Conservation (phyloP, 2,113 vertebrate species). For the Etia nguti region DNA sequence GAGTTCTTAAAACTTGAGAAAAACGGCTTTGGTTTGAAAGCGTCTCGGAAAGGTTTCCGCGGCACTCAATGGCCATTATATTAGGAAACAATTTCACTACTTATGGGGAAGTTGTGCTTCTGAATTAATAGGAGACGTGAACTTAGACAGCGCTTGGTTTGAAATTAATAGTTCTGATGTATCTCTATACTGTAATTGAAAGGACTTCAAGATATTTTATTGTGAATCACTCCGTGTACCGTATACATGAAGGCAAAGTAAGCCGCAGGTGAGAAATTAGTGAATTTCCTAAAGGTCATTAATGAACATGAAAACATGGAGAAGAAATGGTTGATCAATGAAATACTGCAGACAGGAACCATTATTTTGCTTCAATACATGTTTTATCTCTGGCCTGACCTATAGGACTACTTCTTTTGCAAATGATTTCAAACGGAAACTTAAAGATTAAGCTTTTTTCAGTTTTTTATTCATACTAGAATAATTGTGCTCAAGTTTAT, state of each 20-base stretch:
- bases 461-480: not conserved
- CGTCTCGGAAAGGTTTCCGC: not conserved
- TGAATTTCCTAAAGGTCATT: not conserved
- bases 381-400: not conserved
- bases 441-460: not conserved
- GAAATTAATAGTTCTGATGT: not conserved
- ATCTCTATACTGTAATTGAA: not conserved
- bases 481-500: not conserved
- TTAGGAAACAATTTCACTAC: not conserved
- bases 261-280: not conserved
- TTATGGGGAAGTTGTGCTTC: not conserved
- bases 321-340: not conserved
- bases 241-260: not conserved
- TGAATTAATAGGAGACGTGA: not conserved
- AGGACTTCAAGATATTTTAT: not conserved
- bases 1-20: not conserved
- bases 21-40: slow-evolving; percentile 11
- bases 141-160: not conserved
- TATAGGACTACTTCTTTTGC: not conserved
- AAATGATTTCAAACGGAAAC: not conserved
- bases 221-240: not conserved
- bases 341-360: not conserved
- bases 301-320: not conserved
- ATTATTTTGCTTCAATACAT: not conserved
- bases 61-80: not conserved